These are phyloP conservation scores for Microcebus jonahi DNA, from an alignment of 2,113 vertebrate species.

Conservation along the genomic window DNA sequence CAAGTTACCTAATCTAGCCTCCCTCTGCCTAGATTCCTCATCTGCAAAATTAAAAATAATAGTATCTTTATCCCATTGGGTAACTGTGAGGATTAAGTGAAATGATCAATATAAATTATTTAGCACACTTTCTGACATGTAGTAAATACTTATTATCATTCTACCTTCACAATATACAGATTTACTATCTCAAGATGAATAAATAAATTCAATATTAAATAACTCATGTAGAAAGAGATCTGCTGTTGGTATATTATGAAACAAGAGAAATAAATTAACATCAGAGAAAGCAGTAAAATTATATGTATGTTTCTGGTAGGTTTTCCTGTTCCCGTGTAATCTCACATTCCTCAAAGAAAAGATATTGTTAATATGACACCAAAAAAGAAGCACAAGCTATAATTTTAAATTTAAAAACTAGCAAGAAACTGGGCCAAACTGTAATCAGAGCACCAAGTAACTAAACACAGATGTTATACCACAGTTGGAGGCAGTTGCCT, in stretches of 20 bases:
- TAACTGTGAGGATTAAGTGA: background rate
- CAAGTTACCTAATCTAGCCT: slow-evolving; percentile 21
- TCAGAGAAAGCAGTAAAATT: slow-evolving; percentile 4
- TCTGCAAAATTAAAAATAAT: background rate
- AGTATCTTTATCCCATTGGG: background rate
- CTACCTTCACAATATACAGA: background rate
- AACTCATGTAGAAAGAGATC: slow-evolving; percentile 33
- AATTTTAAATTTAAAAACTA: slow-evolving; percentile 45
- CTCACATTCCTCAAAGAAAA: slow-evolving; percentile 16
- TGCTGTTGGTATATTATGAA: background rate
- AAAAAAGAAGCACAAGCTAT: background rate
- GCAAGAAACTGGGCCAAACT: background rate
- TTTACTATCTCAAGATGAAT: slow-evolving; percentile 50
- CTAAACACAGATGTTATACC: background rate
- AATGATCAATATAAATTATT: background rate
- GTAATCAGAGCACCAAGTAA: slow-evolving; percentile 40
- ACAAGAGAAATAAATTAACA: slow-evolving; percentile 32
- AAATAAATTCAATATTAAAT: slow-evolving; percentile 19
- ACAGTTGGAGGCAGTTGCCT: background rate
- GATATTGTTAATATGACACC: background rate
- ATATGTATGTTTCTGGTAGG: background rate
- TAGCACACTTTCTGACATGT: background rate
- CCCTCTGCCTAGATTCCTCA: slow-evolving; percentile 23
- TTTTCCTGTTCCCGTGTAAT: background rate
- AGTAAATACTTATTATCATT: slow-evolving; percentile 1